These are phyloP conservation scores for Notarius quadriscutis DNA, from an alignment of 2,113 vertebrate genomes.

Conservation along the genomic window DNA sequence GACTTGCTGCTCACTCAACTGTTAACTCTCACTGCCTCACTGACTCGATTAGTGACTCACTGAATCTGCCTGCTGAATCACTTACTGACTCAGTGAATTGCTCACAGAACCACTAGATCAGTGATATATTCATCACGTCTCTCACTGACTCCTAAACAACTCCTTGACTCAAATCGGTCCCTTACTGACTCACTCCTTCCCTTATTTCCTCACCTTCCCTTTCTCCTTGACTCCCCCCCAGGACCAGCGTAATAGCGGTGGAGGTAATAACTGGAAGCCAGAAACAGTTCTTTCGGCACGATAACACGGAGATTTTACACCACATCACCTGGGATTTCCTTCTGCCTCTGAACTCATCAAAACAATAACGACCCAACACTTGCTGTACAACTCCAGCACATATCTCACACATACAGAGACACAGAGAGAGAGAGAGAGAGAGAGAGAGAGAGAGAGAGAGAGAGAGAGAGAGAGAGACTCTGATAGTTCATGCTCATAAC, in stretches of 20 bases:
- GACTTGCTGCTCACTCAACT: neutral
- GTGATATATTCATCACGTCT: neutral
- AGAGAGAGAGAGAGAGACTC: neutral
- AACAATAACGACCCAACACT: neutral
- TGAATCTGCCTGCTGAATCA: neutral
- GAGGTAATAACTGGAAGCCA: slow-evolving; percentile 16
- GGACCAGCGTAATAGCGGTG: neutral
- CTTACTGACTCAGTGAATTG: neutral
- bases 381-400: neutral
- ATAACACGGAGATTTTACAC: slow-evolving; percentile 12
- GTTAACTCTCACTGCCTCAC: neutral
- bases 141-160: neutral
- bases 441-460: neutral
- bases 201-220: neutral
- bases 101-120: neutral
- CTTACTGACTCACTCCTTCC: neutral
- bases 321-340: neutral
- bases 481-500: neutral
- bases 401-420: neutral
- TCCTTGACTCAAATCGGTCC: neutral
- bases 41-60: neutral
- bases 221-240: neutral
- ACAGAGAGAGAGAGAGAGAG: neutral
- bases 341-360: slow-evolving; percentile 4
- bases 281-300: neutral